Evolutionary conservation across 2,113 vertebrate genomes (phyloP).

Genomic region (Siphamia tubifer): DNA sequence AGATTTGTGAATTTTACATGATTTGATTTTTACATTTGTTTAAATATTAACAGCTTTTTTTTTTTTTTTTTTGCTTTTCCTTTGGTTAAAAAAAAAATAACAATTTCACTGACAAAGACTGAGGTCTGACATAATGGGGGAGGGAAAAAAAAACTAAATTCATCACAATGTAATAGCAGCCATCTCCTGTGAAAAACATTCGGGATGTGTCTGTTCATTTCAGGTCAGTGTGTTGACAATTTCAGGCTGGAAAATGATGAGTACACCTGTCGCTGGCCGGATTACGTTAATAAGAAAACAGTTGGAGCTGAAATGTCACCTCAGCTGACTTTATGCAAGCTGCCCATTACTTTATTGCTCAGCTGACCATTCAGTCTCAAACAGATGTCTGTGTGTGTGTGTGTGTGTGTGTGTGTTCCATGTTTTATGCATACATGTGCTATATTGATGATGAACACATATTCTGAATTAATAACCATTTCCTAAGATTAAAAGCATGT

Average conservation of each 20-base stretch:
- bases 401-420: neutral
- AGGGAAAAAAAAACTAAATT: neutral
- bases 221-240: constrained; percentile 16
- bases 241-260: constrained; percentile 5
- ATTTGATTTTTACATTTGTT: too few species aligned
- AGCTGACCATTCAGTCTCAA: constrained; percentile 33
- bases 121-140: neutral
- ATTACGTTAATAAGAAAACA: constrained; percentile 44
- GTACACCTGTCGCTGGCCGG: constrained; percentile 15
- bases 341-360: constrained; percentile 28
- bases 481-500: too few species aligned
- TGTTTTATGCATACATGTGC: neutral
- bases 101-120: neutral
- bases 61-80: neutral
- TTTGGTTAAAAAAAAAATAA: neutral
- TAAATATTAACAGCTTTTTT: too few species aligned
- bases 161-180: neutral
- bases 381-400: neutral
- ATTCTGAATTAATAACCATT: too few species aligned
- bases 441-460: too few species aligned
- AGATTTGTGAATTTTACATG: too few species aligned
- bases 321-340: constrained; percentile 22
- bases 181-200: neutral
- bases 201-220: neutral
- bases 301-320: constrained; percentile 54